These are phyloP conservation scores for Drosophila picticornis DNA, from an alignment of 2,888 invertebrate genomes.

Conservation along the genomic window DNA sequence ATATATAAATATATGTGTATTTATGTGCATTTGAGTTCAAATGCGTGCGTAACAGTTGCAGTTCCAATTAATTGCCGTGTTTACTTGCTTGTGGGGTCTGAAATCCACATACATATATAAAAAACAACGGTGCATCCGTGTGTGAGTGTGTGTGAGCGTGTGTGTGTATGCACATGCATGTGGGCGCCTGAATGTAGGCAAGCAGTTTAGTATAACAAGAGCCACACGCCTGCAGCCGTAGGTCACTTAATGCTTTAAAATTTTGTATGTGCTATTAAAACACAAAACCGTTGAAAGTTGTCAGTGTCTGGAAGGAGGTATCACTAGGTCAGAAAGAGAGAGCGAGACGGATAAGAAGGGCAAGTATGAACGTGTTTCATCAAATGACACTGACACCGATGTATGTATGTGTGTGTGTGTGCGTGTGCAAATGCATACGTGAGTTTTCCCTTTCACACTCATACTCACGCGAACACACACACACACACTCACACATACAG, in stretches of 20 bases:
- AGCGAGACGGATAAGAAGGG: conserved; percentile 1
- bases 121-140: background rate
- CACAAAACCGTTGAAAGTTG: conserved; percentile 36
- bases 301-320: conserved; percentile 17
- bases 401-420: conserved; percentile 8
- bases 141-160: background rate
- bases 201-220: conserved; percentile 18
- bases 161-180: conserved; percentile 1
- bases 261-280: conserved; percentile 69
- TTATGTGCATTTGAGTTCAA: conserved; percentile 2
- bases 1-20: background rate
- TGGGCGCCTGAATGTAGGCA: conserved; percentile 61
- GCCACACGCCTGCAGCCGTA: conserved; percentile 15
- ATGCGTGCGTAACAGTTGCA: conserved; percentile 29
- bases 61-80: conserved; percentile 55
- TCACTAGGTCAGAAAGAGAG: conserved; percentile 14
- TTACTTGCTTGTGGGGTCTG: conserved; percentile 38
- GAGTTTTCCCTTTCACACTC: conserved; percentile 39
- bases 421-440: conserved; percentile 39
- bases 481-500: conserved; percentile 16
- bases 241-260: conserved; percentile 55
- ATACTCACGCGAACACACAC: conserved; percentile 13
- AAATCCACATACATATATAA: conserved; percentile 13
- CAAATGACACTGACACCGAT: conserved; percentile 53
- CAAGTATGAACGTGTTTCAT: conserved; percentile 24